Evolutionary conservation across 2,888 invertebrate species (phyloP).

Genomic region (Electrophaes corylata): DNA sequence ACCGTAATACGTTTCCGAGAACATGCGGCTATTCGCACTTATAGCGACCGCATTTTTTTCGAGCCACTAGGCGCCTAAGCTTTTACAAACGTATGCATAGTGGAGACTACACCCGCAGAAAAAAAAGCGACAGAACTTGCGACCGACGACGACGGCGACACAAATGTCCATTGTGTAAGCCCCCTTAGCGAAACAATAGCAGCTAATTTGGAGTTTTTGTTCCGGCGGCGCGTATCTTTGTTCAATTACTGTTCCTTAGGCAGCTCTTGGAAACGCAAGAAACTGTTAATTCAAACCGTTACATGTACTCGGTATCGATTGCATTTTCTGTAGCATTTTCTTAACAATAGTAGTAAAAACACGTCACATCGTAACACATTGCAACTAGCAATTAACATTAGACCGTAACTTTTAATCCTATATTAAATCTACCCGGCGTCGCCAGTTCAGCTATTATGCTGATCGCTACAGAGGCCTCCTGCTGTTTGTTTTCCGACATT

Average conservation of each 20-base stretch:
- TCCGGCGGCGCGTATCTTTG: conserved; percentile 45
- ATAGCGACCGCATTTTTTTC: conserved; percentile 65
- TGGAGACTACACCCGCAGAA: conserved; percentile 54
- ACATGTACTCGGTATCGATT: conserved; percentile 20
- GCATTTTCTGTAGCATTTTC: conserved; percentile 12
- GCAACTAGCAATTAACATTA: conserved; percentile 38
- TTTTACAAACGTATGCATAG: conserved; percentile 64
- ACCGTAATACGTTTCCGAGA: conserved; percentile 63
- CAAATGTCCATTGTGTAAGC: conserved; percentile 63
- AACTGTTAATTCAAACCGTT: conserved; percentile 35
- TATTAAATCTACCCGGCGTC: conserved; percentile 46
- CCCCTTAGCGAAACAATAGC: conserved; percentile 71
- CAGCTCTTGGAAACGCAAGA: conserved; percentile 26
- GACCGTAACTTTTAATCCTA: conserved; percentile 46
- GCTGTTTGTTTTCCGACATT: conserved; percentile 74
- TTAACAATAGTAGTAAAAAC: conserved; percentile 10
- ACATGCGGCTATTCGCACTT: conserved; percentile 70
- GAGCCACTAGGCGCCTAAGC: conserved; percentile 72
- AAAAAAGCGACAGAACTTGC: conserved; percentile 56
- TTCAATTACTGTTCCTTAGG: conserved; percentile 40
- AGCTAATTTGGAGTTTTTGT: conserved; percentile 62
- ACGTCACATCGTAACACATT: conserved; percentile 16
- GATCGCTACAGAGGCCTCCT: conserved; percentile 52
- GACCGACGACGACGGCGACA: conserved; percentile 49
- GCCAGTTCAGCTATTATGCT: conserved; percentile 32